Percentiles rank a stretch among this genome's conserved stretches.
phyloP scores from a whole-genome alignment of 2,797 vertebrate genomes.

The Pteronotus mesoamericanus region DNA sequence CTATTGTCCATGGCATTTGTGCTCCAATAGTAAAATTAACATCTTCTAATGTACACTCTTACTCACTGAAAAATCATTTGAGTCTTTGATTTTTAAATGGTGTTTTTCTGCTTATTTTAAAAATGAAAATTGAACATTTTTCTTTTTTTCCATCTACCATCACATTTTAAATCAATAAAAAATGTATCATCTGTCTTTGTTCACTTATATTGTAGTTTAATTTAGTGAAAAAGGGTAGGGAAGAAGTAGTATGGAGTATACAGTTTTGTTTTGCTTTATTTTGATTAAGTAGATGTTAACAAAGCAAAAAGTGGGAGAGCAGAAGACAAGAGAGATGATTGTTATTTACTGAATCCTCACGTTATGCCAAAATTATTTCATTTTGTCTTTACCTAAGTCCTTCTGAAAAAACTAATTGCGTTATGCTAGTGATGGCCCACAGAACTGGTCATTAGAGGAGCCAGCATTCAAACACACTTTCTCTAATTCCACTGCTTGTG shows the following conservation, averaged over 20 bases:
- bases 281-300: not conserved
- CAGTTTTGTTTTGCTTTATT: not conserved
- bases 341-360: not conserved
- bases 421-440: not conserved
- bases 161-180: constrained; percentile 4
- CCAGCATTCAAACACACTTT: not conserved
- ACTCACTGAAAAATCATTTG: not conserved
- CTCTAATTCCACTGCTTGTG: not conserved
- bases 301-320: not conserved
- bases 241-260: not conserved
- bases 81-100: not conserved
- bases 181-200: not conserved
- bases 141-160: not conserved
- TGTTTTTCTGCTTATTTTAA: not conserved
- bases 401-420: not conserved
- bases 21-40: not conserved
- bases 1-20: not conserved
- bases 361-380: not conserved
- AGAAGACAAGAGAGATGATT: not conserved
- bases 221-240: not conserved
- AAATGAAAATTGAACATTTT: not conserved
- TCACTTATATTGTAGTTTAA: not conserved
- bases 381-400: not conserved
- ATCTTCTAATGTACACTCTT: not conserved
- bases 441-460: not conserved